Evolutionary conservation across 2,797 vertebrate genomes (phyloP).

Genomic region (Vireo griseus): DNA sequence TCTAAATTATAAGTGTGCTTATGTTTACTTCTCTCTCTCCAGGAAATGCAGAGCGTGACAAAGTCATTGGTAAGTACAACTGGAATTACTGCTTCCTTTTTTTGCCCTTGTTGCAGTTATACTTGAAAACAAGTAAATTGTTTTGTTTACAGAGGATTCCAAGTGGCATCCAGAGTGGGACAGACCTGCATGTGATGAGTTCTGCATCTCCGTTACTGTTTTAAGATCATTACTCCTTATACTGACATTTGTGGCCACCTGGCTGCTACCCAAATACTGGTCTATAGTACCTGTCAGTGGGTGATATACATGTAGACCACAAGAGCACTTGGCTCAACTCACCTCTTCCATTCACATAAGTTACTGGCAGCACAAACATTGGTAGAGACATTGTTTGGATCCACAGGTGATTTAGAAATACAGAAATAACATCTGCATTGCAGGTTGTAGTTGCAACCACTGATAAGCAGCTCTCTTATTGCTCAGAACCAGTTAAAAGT

Average conservation of each 20-base stretch:
- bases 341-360: neutral
- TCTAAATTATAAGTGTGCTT: neutral
- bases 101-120: neutral
- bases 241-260: slow-evolving; percentile 59
- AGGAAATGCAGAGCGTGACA: slow-evolving; percentile 72
- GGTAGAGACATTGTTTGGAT: neutral
- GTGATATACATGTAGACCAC: neutral
- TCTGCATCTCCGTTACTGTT: slow-evolving; percentile 33
- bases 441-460: neutral
- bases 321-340: neutral
- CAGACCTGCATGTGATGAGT: neutral
- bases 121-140: neutral
- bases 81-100: neutral
- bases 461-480: neutral
- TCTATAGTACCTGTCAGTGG: slow-evolving; percentile 63
- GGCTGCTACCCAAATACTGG: slow-evolving; percentile 59
- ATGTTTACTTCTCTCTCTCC: neutral
- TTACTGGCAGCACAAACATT: neutral
- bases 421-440: neutral
- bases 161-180: slow-evolving; percentile 39
- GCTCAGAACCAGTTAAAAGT: neutral
- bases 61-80: slow-evolving; percentile 52
- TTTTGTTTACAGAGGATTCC: slow-evolving; percentile 60
- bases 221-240: slow-evolving; percentile 58
- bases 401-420: neutral